Base-by-base conservation (phyloP, 2,888 invertebrate genomes). In the Agrotis exclamationis region DNA sequence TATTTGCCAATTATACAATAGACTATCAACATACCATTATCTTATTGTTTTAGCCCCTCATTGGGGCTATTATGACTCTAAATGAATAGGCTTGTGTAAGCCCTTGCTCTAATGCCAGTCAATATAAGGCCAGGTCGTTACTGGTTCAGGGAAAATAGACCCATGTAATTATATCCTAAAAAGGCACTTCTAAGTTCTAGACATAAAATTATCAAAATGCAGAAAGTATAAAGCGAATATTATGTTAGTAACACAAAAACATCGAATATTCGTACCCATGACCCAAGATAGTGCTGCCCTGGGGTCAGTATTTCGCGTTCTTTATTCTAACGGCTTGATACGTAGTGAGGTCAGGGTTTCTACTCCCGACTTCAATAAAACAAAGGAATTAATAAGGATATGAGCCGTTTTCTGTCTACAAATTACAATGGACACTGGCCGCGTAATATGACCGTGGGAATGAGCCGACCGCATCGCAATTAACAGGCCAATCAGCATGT, bases 381-480 rank as follows among this genome's bases (percentile, higher is more conserved):
- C 56, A 74, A 76, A 70, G 50, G 48, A 63, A 28, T 63, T 70
- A 63, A 70, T 59, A 80, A 81, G 76, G 70, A 79, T 67, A 54
- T 45, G 39, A 56, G 14, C 39, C 33, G 45, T 54, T 59, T 60
- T 56, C 59, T 63, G 62, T 71, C 62, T 68, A 60, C 57, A 24
- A 80, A 68, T 65, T 39, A 81, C 77, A 76, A 79, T 81, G 71
- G 67, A 65, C 68, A 59, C 39, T 77, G 59, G 63, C 58, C 68
- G 62, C 63, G 53, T 54, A 79, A 60, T 72, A 60, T 64, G 68
- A 69, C 57, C 77, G 80, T 84, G 84, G 78, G 84, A 84, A 82
- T 71, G 60, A 59, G 70, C 20, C 54, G 63, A 69, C 76, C 79
- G 65, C 84, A 71, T 57, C 54, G 75, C 67, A 78, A 84, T 84